These are phyloP conservation scores for Piscicola geometra DNA, from an alignment of 2,888 invertebrate species.

Conservation along the genomic window DNA sequence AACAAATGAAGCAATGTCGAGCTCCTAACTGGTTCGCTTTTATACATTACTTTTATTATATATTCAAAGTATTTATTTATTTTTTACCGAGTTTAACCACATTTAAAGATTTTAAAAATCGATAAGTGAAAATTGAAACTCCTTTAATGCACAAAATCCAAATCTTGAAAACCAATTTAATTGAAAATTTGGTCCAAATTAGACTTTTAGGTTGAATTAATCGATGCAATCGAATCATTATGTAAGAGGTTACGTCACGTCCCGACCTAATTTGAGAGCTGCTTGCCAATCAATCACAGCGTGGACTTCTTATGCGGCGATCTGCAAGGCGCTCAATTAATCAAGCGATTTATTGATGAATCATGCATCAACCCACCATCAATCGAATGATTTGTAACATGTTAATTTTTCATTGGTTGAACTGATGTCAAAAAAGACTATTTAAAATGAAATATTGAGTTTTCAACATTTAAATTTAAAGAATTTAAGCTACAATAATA, in stretches of 20 bases:
- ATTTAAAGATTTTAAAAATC: neutral
- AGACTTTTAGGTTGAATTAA: neutral
- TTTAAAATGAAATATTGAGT: neutral
- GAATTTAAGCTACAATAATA: too few species aligned
- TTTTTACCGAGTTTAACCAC: neutral
- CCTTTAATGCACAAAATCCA: too few species aligned
- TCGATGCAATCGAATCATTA: neutral
- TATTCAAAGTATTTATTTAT: neutral
- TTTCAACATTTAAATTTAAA: neutral
- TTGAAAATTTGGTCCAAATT: neutral
- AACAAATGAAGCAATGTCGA: neutral
- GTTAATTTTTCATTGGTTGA: neutral
- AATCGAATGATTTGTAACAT: neutral
- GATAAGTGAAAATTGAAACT: neutral
- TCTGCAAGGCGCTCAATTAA: neutral
- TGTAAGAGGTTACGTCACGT: neutral
- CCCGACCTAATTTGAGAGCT: too few species aligned
- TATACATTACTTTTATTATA: neutral
- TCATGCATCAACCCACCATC: neutral
- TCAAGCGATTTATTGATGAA: neutral
- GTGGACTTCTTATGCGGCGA: too few species aligned
- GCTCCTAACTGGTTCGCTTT: neutral
- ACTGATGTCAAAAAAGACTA: neutral
- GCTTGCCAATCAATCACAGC: too few species aligned
- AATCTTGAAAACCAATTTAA: too few species aligned